A percentile compares a stretch with the other conserved stretches of the same genome.
These are phyloP conservation scores for Notamacropus eugenii DNA, from an alignment of 2,797 vertebrate genomes.

Conservation along the genomic window DNA sequence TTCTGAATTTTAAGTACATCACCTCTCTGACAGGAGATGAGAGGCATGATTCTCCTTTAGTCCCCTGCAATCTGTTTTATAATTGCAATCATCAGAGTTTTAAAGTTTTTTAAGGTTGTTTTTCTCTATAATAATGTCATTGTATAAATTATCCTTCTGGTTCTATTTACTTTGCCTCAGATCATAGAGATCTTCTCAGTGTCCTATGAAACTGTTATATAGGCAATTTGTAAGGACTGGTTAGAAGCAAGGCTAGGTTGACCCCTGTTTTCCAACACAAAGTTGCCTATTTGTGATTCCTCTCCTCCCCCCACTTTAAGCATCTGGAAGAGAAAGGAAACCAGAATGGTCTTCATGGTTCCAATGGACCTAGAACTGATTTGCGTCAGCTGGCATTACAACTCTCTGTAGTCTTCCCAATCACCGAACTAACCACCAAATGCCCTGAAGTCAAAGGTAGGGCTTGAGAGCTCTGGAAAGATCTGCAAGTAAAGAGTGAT, in stretches of 20 bases:
- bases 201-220: neutral
- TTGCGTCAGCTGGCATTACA: constrained; percentile 70
- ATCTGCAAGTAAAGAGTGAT: constrained; percentile 60
- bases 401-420: constrained; percentile 69
- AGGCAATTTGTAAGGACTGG: constrained; percentile 52
- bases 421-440: constrained; percentile 74
- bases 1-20: neutral
- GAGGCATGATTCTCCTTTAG: neutral
- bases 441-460: constrained; percentile 62
- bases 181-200: neutral
- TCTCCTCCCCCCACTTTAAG: constrained; percentile 48
- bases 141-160: neutral
- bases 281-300: constrained; percentile 79
- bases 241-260: constrained; percentile 48
- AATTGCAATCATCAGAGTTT: neutral
- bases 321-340: constrained; percentile 74
- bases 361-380: constrained; percentile 74
- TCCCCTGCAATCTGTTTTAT: neutral
- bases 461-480: constrained; percentile 65
- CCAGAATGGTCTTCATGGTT: constrained; percentile 65
- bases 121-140: neutral
- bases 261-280: constrained; percentile 56
- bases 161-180: neutral
- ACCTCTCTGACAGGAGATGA: neutral
- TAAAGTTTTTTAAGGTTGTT: neutral